Base-by-base conservation (phyloP, 1,140 invertebrate species). In the Nasonia longicornis region DNA sequence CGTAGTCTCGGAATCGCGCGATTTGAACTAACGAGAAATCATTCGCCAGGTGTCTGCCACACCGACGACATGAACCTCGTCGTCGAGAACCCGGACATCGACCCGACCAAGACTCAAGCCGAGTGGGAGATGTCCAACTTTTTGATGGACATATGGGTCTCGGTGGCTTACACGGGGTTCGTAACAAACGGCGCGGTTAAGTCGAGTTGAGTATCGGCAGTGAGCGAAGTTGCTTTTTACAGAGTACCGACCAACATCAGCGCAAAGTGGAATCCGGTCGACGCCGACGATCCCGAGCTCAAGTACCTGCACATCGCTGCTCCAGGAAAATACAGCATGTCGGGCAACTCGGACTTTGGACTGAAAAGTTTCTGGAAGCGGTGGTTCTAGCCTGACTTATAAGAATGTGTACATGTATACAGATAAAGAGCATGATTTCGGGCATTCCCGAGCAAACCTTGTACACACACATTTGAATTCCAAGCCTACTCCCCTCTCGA, bases 11-110 rank as follows among this genome's bases (percentile, higher is more conserved):
- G 11, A 22, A 42, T 42, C 3, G 14, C 12, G 45, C 12, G 11
- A 48, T 11, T 48, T 12, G 45, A 11, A 48, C 31, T 66, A 4
- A 11, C n/a, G 64, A 66, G 26, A 66, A 66, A 66, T 66, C 64
- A 22, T 10, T 66, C 2, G 45, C 45, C 31, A 70, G 69, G 69
- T 11, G 71, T 73, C 42, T 73, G 71, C 20, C 71, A 73, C 45
- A 48, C 71, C 1, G 71, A 73, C n/a, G 71, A 73, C 20, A 73
- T 73, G 71, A 73, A 73, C 14, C 45, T 73, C 38, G 42, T 73
- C 4, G 71, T 73, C 20, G 71, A 73, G 71, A 73, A 73, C 20
- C 71, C 71, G n/a, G n/a, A 73, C 22, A 31, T 73, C 4, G 38
- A 73, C 22, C 71, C 71, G 22, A 52, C 71, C 38, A 52, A 22